Conservation (phyloP, 2,888 invertebrate species). For the Ischnura elegans region DNA sequence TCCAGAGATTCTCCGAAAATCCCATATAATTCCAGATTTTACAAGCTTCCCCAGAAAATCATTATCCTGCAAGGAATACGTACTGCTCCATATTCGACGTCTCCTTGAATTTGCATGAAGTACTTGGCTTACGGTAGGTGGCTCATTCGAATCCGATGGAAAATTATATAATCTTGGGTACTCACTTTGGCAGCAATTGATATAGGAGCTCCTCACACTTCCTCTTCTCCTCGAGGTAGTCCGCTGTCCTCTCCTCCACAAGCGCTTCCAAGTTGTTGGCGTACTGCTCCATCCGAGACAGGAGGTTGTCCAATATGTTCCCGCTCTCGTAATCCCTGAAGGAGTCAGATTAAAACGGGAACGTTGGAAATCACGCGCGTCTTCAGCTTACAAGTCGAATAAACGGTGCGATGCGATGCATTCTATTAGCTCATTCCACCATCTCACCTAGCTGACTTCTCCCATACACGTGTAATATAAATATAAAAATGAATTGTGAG, state of each 20-base stretch:
- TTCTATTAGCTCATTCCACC: too few species aligned
- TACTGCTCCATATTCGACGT: background rate
- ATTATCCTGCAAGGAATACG: too few species aligned
- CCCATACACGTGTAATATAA: too few species aligned
- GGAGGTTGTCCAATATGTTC: slow-evolving; percentile 96
- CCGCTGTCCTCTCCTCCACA: slow-evolving; percentile 97
- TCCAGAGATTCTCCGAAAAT: too few species aligned
- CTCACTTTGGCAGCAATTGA: slow-evolving; percentile 95
- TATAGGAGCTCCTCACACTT: slow-evolving; percentile 98
- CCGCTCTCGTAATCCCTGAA: slow-evolving; percentile 92
- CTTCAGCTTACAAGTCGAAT: too few species aligned
- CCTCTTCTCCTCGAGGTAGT: slow-evolving; percentile 98
- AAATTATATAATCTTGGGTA: slow-evolving; percentile 72
- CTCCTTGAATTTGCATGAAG: background rate
- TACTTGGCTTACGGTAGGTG: too few species aligned
- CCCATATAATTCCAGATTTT: too few species aligned
- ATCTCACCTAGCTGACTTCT: too few species aligned
- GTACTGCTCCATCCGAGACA: slow-evolving; percentile 99
- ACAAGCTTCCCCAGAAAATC: too few species aligned
- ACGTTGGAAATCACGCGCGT: background rate
- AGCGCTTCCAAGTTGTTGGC: slow-evolving; percentile 98
- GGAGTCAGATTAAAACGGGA: background rate
- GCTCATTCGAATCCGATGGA: too few species aligned
- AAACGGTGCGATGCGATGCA: too few species aligned
- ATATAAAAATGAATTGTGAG: too few species aligned